Conservation (phyloP, 2,797 vertebrate genomes). For the Enteromius viviparus region DNA sequence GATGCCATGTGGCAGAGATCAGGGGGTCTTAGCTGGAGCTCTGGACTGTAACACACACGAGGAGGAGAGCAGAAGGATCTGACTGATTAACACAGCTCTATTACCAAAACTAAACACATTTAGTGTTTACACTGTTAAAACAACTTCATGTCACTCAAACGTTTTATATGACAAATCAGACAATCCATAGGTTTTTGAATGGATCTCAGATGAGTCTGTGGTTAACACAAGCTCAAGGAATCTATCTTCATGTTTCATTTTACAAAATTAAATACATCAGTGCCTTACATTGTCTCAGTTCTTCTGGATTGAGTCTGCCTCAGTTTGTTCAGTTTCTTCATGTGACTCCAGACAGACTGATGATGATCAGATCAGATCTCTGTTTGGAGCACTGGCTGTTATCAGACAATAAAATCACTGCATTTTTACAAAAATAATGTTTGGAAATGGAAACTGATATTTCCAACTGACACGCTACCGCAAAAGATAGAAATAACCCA, state of each 20-base stretch:
- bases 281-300: background rate
- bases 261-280: background rate
- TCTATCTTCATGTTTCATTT: background rate
- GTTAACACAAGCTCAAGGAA: background rate
- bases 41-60: slow-evolving; percentile 77
- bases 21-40: slow-evolving; percentile 78
- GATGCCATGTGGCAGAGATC: slow-evolving; percentile 82
- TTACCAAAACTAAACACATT: background rate
- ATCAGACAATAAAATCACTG: no score
- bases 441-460: no score
- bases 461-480: no score
- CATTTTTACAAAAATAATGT: no score
- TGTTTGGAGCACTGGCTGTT: no score
- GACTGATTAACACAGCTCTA: slow-evolving; percentile 76
- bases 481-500: no score
- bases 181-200: background rate
- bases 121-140: background rate
- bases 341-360: no score
- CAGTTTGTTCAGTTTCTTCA: no score
- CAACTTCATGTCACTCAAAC: background rate
- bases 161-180: background rate
- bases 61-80: slow-evolving; percentile 75
- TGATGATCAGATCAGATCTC: no score
- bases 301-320: no score
- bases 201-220: background rate